Evolutionary conservation across 2,797 vertebrate genomes (phyloP).

Genomic region (Channa striata): DNA sequence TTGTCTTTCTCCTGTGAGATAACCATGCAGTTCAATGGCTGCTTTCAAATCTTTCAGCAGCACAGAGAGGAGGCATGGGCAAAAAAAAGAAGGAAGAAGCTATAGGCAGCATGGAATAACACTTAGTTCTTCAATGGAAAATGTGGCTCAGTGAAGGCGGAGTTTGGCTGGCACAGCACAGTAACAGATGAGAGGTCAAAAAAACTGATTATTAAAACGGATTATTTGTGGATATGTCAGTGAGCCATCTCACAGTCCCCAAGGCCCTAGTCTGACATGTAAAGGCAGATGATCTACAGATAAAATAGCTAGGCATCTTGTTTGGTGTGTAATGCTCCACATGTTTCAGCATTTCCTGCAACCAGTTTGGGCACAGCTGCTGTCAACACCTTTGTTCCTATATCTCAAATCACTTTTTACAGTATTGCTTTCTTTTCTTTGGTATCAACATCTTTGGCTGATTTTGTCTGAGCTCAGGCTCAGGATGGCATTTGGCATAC

Average conservation of each 20-base stretch:
- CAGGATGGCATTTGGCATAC: conserved; percentile 18
- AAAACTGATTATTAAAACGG: conserved; percentile 65
- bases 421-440: conserved; percentile 16
- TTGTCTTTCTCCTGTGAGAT: conserved; percentile 74
- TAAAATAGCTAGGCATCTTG: conserved; percentile 26
- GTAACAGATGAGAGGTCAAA: conserved; percentile 59
- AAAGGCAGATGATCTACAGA: conserved; percentile 22
- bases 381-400: conserved; percentile 50
- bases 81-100: conserved; percentile 53
- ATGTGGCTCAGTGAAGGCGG: conserved; percentile 65
- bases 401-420: conserved; percentile 9
- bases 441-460: conserved; percentile 6
- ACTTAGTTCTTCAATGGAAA: conserved; percentile 81
- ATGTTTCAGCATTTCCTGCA: conserved; percentile 17
- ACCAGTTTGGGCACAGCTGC: conserved; percentile 31
- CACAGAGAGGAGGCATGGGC: conserved; percentile 46
- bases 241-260: conserved; percentile 31
- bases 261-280: conserved; percentile 19
- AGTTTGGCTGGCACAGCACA: conserved; percentile 55
- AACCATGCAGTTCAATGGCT: conserved; percentile 61
- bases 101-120: conserved; percentile 76
- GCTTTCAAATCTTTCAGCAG: conserved; percentile 73
- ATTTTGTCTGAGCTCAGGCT: conserved; percentile 43
- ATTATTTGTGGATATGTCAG: conserved; percentile 47
- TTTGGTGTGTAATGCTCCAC: background rate